Evolutionary conservation across 2,113 vertebrate species (phyloP), one percentile per base, ranked within the genome.

Genomic region (Petrocephalus microphthalmus): DNA sequence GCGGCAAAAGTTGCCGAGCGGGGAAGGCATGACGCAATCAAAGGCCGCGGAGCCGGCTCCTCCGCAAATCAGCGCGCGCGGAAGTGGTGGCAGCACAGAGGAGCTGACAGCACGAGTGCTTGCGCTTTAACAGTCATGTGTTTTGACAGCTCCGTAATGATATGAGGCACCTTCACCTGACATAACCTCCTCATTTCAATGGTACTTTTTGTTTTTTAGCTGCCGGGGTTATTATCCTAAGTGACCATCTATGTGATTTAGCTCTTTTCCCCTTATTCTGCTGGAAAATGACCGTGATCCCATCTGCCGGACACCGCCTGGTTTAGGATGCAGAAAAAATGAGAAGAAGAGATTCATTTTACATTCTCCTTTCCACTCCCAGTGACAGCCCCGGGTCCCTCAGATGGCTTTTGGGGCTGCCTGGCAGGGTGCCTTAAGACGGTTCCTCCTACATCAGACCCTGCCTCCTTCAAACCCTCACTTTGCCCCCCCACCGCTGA

Each of bases 221-320:
- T 74, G 25, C 11, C 2, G 33, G 2, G 71, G 33, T 33, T 74
- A 42, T 74, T 42, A 74, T 74, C 71, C 71, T 74, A 74, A 74
- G 71, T 74, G 71, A 74, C 71, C 71, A 74, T 74, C 71, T 74
- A 42, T 42, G 33, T 74, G 60, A 67, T 67, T 67, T 67, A 67
- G 25, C 60, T 13, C 25, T 64, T n/a, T n/a, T n/a, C 3, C 17
- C 25, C 71, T 74, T 19, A n/a, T 33, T 19, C 33, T 74, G 71
- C 15, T 37, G 25, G 71, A 37, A 74, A 74, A 54, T 54, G 84
- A 85, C 84, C 49, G n/a, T 37, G 49, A 29, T 85, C 71, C 25
- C 25, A 37, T 53, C 49, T n/a, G 10, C 45, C 7, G 45, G 45
- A 25, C 45, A n/a, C 49, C 49, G 10, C 47, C 81, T 83, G 19